phyloP scores from a whole-genome alignment of 2,888 invertebrate genomes.

The Ornithoptera alexandrae region DNA sequence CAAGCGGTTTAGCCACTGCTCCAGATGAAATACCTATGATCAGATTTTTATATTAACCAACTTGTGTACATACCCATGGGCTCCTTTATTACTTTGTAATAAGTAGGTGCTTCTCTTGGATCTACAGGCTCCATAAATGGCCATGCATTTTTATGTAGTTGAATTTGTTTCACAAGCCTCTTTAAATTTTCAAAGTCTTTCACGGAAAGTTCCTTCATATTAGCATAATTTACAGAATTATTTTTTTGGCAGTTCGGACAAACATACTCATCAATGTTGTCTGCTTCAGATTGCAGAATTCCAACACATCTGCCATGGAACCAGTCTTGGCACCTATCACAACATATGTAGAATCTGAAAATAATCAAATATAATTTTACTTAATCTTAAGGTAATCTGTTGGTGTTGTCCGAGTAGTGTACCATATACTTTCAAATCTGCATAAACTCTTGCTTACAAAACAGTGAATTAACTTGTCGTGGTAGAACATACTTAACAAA shows the following conservation, averaged over 20 bases:
- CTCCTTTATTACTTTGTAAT: constrained; percentile 96
- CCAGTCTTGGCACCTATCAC: constrained; percentile 99
- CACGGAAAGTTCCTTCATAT: constrained; percentile 89
- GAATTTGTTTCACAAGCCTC: constrained; percentile 92
- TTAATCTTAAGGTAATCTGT: neutral
- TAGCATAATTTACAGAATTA: constrained; percentile 92
- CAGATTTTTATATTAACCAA: neutral
- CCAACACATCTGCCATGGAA: constrained; percentile 99
- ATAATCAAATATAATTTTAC: constrained; percentile 17
- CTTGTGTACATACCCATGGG: constrained; percentile 89
- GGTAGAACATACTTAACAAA: too few species aligned
- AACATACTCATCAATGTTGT: constrained; percentile 96
- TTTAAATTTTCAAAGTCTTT: constrained; percentile 91
- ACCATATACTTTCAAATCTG: too few species aligned
- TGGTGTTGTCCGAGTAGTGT: too few species aligned
- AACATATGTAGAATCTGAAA: constrained; percentile 97
- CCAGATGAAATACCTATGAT: too few species aligned
- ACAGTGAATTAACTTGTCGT: too few species aligned
- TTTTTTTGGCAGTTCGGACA: constrained; percentile 97
- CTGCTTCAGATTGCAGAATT: constrained; percentile 94
- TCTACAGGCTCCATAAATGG: constrained; percentile 99
- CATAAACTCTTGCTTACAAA: too few species aligned
- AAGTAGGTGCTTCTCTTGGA: constrained; percentile 96
- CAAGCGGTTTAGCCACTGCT: too few species aligned
- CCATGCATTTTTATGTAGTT: constrained; percentile 97